Conservation (phyloP, 2,797 vertebrate species). For the Selene dorsalis region DNA sequence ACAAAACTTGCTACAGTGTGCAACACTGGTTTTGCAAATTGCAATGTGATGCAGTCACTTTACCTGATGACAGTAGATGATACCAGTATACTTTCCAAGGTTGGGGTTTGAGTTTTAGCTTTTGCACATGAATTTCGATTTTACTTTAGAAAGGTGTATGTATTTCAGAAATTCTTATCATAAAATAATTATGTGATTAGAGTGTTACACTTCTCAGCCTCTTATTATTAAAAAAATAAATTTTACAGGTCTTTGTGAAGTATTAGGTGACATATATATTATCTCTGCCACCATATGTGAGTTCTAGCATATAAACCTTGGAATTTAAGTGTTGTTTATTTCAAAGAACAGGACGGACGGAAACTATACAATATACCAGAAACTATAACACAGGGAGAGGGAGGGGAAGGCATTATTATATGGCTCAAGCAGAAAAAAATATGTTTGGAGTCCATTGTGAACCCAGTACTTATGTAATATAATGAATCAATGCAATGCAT, state of each 20-base stretch:
- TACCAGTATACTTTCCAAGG: not conserved
- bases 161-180: not conserved
- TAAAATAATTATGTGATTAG: not conserved
- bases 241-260: constrained; percentile 7
- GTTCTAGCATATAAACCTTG: constrained; percentile 20
- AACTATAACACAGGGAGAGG: constrained; percentile 5
- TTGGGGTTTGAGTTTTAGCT: not conserved
- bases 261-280: constrained; percentile 34
- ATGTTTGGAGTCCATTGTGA: constrained; percentile 13
- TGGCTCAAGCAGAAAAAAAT: constrained; percentile 3
- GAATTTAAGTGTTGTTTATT: constrained; percentile 50
- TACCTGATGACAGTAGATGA: constrained; percentile 15
- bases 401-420: not conserved
- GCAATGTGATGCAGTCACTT: constrained; percentile 63
- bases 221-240: too few relatives aligned
- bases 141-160: constrained; percentile 1
- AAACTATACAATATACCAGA: not conserved
- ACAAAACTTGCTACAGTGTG: constrained; percentile 40
- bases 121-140: constrained; percentile 9
- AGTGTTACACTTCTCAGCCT: constrained; percentile 18
- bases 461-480: constrained; percentile 11
- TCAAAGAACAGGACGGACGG: constrained; percentile 5
- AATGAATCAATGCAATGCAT: constrained; percentile 34
- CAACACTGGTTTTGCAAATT: constrained; percentile 47
- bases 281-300: constrained; percentile 42